A percentile compares a stretch with the other conserved stretches of the same genome.
Conservation (phyloP, 2,113 vertebrate genomes). For the Rhagologus leucostigma region DNA sequence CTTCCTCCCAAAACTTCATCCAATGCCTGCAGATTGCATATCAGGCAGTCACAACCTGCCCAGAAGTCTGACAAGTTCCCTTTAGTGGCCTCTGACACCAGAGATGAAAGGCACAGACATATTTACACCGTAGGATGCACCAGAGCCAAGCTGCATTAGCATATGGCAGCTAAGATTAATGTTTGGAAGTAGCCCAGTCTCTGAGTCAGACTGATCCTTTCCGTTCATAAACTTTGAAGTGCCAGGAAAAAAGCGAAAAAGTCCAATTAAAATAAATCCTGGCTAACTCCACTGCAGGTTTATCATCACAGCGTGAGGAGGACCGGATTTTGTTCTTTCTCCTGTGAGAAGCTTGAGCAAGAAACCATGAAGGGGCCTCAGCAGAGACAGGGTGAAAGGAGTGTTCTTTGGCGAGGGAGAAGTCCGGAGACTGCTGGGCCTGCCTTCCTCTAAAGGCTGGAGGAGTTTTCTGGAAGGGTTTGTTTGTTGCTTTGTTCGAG, state of each 20-base stretch:
- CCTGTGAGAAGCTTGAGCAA: background rate
- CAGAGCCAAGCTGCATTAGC: constrained; percentile 47
- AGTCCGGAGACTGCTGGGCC: background rate
- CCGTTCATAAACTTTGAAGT: constrained; percentile 50
- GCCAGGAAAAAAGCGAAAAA: constrained; percentile 38
- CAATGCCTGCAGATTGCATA: background rate
- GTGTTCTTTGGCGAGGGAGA: background rate
- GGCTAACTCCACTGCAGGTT: background rate
- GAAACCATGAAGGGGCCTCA: background rate
- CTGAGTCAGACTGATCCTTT: constrained; percentile 60
- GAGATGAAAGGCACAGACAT: background rate
- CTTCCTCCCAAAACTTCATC: background rate
- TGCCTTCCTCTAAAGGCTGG: background rate
- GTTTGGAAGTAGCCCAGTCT: constrained; percentile 43
- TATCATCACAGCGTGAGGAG: background rate
- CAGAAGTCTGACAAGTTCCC: background rate
- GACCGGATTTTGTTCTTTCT: background rate
- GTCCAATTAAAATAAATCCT: constrained; percentile 58
- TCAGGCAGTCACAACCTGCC: background rate
- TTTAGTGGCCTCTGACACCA: background rate
- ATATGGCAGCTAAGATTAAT: constrained; percentile 55
- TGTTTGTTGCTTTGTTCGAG: background rate
- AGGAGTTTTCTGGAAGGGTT: background rate
- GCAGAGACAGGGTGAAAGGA: background rate
- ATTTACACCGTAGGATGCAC: constrained; percentile 5